These are phyloP conservation scores for Coronaproctus castanopsis DNA, from an alignment of 2,888 invertebrate genomes.

Conservation along the genomic window DNA sequence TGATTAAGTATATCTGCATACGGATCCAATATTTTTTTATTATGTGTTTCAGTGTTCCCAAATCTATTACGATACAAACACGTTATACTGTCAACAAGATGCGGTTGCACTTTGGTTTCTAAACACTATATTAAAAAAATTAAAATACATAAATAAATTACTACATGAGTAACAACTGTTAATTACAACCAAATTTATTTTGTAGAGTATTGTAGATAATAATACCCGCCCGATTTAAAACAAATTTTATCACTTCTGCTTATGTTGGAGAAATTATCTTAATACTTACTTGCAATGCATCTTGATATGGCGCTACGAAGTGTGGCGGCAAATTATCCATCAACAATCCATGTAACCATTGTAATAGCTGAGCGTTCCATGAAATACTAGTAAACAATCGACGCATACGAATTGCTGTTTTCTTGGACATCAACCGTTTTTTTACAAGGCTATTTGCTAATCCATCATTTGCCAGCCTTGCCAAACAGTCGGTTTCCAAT, in stretches of 20 bases:
- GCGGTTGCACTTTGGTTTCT: slow-evolving; percentile 10
- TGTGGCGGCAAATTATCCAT: slow-evolving; percentile 37
- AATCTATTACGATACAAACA: slow-evolving; percentile 5
- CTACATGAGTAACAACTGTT: no score
- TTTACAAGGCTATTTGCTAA: not conserved
- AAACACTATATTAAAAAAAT: no score
- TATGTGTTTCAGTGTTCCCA: not conserved
- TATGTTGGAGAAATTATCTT: no score
- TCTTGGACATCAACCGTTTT: not conserved
- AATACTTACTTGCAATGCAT: not conserved
- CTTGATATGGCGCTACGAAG: not conserved
- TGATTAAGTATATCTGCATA: slow-evolving; percentile 33
- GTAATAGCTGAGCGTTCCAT: slow-evolving; percentile 52
- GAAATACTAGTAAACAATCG: slow-evolving; percentile 24
- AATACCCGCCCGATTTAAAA: no score
- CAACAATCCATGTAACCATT: slow-evolving; percentile 55
- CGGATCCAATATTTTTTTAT: slow-evolving; percentile 44
- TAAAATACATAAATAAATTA: no score
- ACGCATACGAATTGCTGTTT: not conserved
- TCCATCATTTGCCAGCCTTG: not conserved
- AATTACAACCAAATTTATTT: no score
- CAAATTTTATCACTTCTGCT: no score
- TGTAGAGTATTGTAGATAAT: no score
- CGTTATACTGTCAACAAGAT: slow-evolving; percentile 9
- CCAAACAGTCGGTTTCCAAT: not conserved